Evolutionary conservation across 2,888 invertebrate species (phyloP).

Genomic region (Leptopilina drosophilae): DNA sequence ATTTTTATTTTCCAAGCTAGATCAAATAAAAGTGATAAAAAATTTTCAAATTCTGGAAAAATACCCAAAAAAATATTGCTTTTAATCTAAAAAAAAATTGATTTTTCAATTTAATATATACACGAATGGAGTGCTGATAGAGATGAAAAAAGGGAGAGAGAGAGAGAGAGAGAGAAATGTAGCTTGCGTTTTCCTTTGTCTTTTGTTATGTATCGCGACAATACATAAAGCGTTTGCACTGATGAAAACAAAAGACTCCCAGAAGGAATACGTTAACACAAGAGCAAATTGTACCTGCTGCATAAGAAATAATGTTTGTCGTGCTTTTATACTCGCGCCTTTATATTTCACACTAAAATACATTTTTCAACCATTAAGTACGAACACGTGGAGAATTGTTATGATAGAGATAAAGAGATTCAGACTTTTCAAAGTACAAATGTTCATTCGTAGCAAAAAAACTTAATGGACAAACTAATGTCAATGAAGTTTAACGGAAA

Average conservation of each 20-base stretch:
- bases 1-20: too few relatives aligned
- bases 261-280: slow-evolving; percentile 29
- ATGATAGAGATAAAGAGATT: neutral
- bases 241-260: slow-evolving; percentile 20
- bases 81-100: neutral
- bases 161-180: neutral
- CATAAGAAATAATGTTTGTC: slow-evolving; percentile 25
- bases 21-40: neutral
- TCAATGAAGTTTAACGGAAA: neutral
- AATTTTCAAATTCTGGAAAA: neutral
- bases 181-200: slow-evolving; percentile 16
- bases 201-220: slow-evolving; percentile 21
- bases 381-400: slow-evolving; percentile 5
- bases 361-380: slow-evolving; percentile 5
- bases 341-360: slow-evolving; percentile 15
- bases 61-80: neutral
- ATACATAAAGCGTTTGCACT: slow-evolving; percentile 18
- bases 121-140: neutral
- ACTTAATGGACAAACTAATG: slow-evolving; percentile 18
- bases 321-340: neutral
- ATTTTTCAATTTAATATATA: slow-evolving; percentile 15
- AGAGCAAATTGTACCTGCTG: neutral
- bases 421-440: slow-evolving; percentile 36
- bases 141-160: neutral
- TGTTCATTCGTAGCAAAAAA: slow-evolving; percentile 28